Base-by-base conservation (phyloP, 2,888 invertebrate genomes). In the Asteroscopus sphinx region DNA sequence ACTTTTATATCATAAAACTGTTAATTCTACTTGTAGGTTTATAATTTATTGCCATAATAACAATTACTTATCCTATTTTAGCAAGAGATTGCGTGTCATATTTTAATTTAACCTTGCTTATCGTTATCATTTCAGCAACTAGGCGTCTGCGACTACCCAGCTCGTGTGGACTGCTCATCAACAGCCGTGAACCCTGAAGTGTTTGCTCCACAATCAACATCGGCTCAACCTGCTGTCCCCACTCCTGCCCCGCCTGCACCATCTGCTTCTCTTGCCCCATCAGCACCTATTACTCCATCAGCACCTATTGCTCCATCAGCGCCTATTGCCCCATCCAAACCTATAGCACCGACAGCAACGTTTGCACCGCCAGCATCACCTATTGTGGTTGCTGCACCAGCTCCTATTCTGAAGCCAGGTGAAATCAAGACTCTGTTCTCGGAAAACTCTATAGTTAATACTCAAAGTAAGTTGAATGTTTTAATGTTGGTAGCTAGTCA, bases 121-220 rank as follows among this genome's bases (percentile, higher is more conserved):
- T n/a, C n/a, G n/a, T 30, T 17, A 12, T 49, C 0, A 5, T 93
- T 94, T 57, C 86, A 96, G 96, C 87, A 90, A 45, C 84, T 95
- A 3, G 96, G 96, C 26, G 94, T 96, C 13, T 96, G 96, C 68
- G 96, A 96, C 80, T 96, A 96, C 71, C 91, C 94, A 0, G 86
- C 94, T 40, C 92, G 94, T 51, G 96, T 96, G 0, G 94, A 96
- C 76, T 96, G 96, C 73, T 76, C 39, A 17, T 73, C 75, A 4
- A 51, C 60, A 13, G 76, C 62, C 1, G 37, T 36, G 1, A 75
- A 75, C 36, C 54, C 57, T 0, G 72, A 51, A 16, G 15, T 65
- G 1, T 67, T 67, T 37, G 81, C 36, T 48, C 56, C 75, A 63
- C 44, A 61, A 26, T 39, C 40, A 11, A 46, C 61, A 0, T 36